A percentile compares a stretch with the other conserved stretches of the same genome.
phyloP scores from a whole-genome alignment of 35 echinoderm and acorn worm species.

The Patiria miniata region DNA sequence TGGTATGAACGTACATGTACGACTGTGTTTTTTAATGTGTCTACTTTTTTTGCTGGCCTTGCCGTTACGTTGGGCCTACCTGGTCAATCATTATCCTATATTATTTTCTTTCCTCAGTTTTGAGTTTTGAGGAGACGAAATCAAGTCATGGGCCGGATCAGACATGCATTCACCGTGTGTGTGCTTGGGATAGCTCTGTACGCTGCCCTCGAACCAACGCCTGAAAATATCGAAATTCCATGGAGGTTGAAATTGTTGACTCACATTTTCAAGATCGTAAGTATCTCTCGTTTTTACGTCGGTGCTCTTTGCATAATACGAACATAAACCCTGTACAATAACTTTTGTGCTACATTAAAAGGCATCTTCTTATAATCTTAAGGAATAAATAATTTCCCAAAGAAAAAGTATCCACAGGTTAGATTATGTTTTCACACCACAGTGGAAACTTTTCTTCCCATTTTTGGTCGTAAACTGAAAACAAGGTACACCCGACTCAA shows the following conservation, averaged over 20 bases:
- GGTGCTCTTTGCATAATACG: neutral
- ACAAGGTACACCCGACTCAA: too few species aligned
- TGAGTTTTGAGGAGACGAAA: too few species aligned
- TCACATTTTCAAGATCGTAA: neutral
- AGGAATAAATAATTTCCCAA: neutral
- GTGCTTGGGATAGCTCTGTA: neutral
- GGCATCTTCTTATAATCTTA: neutral
- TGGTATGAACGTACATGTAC: too few species aligned
- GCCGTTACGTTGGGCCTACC: too few species aligned
- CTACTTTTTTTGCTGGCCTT: too few species aligned
- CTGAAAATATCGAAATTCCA: constrained; percentile 19
- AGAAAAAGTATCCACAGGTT: neutral
- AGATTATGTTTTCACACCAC: too few species aligned
- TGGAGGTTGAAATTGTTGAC: constrained; percentile 10
- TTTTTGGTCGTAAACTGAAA: too few species aligned
- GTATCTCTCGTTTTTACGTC: neutral
- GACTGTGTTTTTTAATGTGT: too few species aligned
- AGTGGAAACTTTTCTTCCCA: too few species aligned
- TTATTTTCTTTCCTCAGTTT: too few species aligned
- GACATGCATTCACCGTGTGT: neutral
- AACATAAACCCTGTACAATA: neutral
- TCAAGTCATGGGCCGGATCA: too few species aligned
- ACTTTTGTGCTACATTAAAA: neutral
- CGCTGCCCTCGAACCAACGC: constrained; percentile 3
- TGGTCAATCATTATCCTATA: too few species aligned